Base-by-base conservation (phyloP, 2,113 vertebrate species). In the Peromyscus leucopus region DNA sequence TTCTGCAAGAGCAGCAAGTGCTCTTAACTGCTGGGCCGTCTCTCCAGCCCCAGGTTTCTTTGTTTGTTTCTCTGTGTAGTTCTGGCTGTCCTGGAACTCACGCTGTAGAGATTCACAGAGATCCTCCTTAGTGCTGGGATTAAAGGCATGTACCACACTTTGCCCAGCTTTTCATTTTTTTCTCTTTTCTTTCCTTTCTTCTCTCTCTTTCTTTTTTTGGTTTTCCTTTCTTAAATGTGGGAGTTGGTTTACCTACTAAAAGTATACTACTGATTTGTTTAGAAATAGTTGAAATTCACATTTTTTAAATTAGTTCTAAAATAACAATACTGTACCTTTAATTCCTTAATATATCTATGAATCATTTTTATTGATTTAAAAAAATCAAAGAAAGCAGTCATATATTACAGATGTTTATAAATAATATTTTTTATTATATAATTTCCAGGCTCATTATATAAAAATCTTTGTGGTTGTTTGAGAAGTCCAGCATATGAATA, bases 271-370 rank as follows among this genome's bases (percentile, higher is more conserved):
- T 90, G 7, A 76, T 92, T 97, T 95, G 76, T 92, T 33, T 94
- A 91, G 92, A 91, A 95, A 57, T 89, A 72, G 24, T 61, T 83
- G 59, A 21, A 80, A 72, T 79, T 28, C 61, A 92, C 51, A 13
- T 79, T 91, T 97, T 95, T 83, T 12, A 86, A 94, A 91, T 65
- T 82, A 85, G 63, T 79, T 93, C 57, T 92, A 42, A 76, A 96
- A 92, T 82, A 93, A 28, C 26, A 36, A 59, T 94, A 55, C 71
- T 80, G 22, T 87, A 74, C n/a, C 65, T 96, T 92, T 92, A 91
- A 65, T 86, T 97, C 36, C 2, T 71, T 89, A 94, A 63, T 69
- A 15, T 87, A 69, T 93, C 31, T 92, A 51, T 83, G 59, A 93
- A 61, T 96, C n/a, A 48, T 61, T 95, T 51, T 78, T 82, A 61